Evolutionary conservation across 2,113 vertebrate genomes (phyloP).

Genomic region (Vanacampus margaritifer): DNA sequence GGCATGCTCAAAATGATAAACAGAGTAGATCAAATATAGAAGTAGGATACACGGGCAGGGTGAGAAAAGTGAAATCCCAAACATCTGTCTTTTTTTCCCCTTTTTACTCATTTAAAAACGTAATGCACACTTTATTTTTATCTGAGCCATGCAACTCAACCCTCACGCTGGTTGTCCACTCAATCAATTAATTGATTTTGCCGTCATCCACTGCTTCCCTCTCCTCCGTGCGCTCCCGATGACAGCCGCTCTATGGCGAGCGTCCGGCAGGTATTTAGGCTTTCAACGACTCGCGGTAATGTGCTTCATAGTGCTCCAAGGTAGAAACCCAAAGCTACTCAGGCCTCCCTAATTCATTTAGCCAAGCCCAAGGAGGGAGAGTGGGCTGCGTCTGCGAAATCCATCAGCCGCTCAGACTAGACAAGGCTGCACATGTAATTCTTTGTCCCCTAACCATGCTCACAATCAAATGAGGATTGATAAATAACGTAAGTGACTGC

Average conservation of each 20-base stretch:
- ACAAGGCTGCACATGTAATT: background rate
- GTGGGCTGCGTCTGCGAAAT: background rate
- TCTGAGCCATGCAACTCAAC: background rate
- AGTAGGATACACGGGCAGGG: background rate
- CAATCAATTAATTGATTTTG: background rate
- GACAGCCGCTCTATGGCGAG: background rate
- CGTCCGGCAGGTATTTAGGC: constrained; percentile 6
- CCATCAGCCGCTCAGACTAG: background rate
- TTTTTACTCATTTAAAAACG: background rate
- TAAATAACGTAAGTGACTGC: background rate
- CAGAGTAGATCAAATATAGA: background rate
- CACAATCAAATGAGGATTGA: background rate
- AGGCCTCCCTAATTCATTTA: constrained; percentile 1
- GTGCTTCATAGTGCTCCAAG: constrained; percentile 2
- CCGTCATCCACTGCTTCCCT: background rate
- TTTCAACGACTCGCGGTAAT: constrained; percentile 1
- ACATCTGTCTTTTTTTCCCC: background rate
- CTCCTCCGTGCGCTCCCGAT: background rate
- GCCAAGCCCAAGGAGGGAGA: background rate
- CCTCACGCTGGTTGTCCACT: background rate
- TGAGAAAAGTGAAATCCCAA: background rate
- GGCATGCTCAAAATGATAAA: background rate
- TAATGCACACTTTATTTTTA: background rate
- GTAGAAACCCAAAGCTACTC: background rate
- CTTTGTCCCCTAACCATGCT: background rate